Conservation (phyloP, 2,888 invertebrate species). For the Fragum fragum region DNA sequence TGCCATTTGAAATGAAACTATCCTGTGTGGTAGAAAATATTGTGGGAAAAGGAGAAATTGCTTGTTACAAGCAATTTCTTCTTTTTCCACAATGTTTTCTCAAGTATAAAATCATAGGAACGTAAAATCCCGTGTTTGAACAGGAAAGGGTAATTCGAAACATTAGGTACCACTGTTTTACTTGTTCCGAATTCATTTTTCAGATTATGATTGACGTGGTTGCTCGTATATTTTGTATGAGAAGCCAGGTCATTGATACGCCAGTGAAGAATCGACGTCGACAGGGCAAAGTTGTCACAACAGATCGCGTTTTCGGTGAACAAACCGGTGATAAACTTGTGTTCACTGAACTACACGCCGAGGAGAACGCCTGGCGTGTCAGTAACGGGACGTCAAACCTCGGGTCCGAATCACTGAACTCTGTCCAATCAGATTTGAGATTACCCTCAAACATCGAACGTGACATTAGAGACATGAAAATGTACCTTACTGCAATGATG, state of each 20-base stretch:
- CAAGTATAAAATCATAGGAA: too few species aligned
- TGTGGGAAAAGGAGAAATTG: too few species aligned
- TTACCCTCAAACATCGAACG: constrained; percentile 72
- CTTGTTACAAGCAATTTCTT: too few species aligned
- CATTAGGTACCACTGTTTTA: too few species aligned
- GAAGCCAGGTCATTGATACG: constrained; percentile 70
- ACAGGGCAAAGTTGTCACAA: constrained; percentile 41
- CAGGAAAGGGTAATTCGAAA: too few species aligned
- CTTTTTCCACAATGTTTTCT: too few species aligned
- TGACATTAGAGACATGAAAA: constrained; percentile 83
- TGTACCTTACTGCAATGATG: constrained; percentile 76
- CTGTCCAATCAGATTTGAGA: constrained; percentile 43
- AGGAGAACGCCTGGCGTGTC: constrained; percentile 64
- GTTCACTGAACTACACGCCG: constrained; percentile 72
- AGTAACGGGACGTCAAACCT: constrained; percentile 39
- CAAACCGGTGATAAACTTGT: constrained; percentile 77
- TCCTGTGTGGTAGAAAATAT: too few species aligned
- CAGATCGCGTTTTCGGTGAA: constrained; percentile 69
- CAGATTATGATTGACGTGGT: constrained; percentile 84
- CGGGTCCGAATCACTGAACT: constrained; percentile 11
- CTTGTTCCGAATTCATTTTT: too few species aligned
- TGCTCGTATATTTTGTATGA: constrained; percentile 84
- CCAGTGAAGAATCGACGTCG: constrained; percentile 37
- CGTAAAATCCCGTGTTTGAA: too few species aligned
- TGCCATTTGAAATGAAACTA: too few species aligned